Evolutionary conservation across 23 tunicate species (phyloP), one percentile per base, ranked within the genome.

Genomic region (Styela clava): DNA sequence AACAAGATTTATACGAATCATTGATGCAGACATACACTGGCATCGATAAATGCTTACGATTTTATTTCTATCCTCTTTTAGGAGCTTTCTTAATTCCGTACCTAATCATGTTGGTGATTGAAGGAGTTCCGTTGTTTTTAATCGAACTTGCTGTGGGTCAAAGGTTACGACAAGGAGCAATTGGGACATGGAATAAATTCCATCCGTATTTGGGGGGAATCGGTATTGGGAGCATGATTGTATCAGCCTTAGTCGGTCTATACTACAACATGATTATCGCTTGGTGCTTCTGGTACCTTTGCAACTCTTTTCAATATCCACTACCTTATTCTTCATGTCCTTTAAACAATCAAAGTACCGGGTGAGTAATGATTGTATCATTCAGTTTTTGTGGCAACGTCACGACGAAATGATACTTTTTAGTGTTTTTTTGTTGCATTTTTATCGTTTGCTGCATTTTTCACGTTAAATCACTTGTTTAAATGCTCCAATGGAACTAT

Each of bases 201-300:
- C 99, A 96, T 78, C 99, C 95, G 16, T 93, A 85, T 62, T 69
- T 96, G 44, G 92, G 79, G 2, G 99, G 99, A 26, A 92, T 96
- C 32, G 99, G 99, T 22, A 67, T 96, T 31, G 99, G 83, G 1
- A 96, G 96, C 74, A 88, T 96, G 97, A 96, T 91, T 23, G 99
- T 96, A 16, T 88, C 95, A 33, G 84, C 86, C 24, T 74, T 85
- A 51, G 99, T 96, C 24, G 99, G 97, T 2, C 87, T 96, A 26
- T 96, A 96, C 79, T 96, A 96, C 89, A 96, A 96, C 77, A 88
- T 85, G 71, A 96, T 96, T 61, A 83, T 96, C 20, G 99, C 95
- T 7, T 96, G 99, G 99, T 92, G 97, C 82, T 84, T 96, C 61
- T 96, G 92, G 92, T 96, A 96, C 81, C 84, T 96, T 33, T 96